Conservation (phyloP, 2,888 invertebrate species). For the Aphodius granarius region DNA sequence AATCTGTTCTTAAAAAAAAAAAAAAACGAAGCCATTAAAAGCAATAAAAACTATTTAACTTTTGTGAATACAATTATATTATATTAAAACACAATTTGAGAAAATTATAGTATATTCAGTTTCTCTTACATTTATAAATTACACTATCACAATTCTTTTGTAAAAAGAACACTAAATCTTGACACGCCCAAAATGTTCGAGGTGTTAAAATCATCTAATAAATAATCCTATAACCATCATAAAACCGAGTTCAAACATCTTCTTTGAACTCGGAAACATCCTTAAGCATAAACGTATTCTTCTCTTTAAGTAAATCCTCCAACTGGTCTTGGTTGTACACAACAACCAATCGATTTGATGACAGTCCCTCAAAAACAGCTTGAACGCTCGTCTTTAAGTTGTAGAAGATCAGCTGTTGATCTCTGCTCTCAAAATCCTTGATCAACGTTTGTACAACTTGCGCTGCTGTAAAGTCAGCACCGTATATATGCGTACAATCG, state of each 20-base stretch:
- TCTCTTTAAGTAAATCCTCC: slow-evolving; percentile 65
- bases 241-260: background rate
- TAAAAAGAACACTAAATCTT: background rate
- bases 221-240: too few species aligned
- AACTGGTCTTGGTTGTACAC: slow-evolving; percentile 77
- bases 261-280: slow-evolving; percentile 27
- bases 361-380: slow-evolving; percentile 77
- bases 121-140: too few species aligned
- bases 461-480: slow-evolving; percentile 88
- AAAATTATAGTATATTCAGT: too few species aligned
- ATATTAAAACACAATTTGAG: too few species aligned
- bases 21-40: too few species aligned
- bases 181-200: background rate
- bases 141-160: background rate
- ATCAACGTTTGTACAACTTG: slow-evolving; percentile 75
- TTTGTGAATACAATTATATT: too few species aligned
- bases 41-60: too few species aligned
- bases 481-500: slow-evolving; percentile 86
- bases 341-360: slow-evolving; percentile 73
- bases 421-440: slow-evolving; percentile 71
- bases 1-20: too few species aligned
- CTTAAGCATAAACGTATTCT: slow-evolving; percentile 40
- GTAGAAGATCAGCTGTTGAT: slow-evolving; percentile 78
- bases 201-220: background rate
- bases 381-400: slow-evolving; percentile 85